Evolutionary conservation across 2,888 invertebrate species (phyloP).

Genomic region (Ptychoptera contaminata): DNA sequence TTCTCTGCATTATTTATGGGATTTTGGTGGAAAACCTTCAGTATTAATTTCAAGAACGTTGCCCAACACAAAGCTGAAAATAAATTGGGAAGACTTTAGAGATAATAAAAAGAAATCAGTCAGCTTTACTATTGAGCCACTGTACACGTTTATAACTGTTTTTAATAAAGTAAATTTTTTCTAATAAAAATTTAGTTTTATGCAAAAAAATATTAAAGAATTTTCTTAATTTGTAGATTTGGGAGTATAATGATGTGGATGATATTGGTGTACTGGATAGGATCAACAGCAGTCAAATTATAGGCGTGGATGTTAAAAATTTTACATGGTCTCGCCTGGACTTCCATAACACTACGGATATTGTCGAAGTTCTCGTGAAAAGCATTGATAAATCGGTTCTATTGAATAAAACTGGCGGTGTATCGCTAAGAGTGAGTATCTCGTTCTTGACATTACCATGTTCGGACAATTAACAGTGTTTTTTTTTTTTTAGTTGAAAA

Average conservation of each 20-base stretch:
- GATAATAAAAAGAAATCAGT: constrained; percentile 22
- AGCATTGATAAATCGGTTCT: constrained; percentile 3
- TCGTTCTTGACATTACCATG: too few species aligned
- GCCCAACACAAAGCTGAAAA: constrained; percentile 29
- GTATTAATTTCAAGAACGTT: constrained; percentile 38
- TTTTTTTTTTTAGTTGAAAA: constrained; percentile 34
- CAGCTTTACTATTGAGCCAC: constrained; percentile 30
- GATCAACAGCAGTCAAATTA: constrained; percentile 21
- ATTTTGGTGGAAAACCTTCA: constrained; percentile 44
- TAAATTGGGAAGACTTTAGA: constrained; percentile 34
- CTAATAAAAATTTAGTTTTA: background rate
- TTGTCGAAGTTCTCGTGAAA: constrained; percentile 22
- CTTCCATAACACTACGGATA: constrained; percentile 17
- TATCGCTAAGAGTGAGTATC: background rate
- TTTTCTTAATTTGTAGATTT: constrained; percentile 29
- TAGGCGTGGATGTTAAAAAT: constrained; percentile 21
- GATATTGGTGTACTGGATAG: constrained; percentile 32
- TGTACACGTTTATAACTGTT: constrained; percentile 42
- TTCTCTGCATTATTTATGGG: constrained; percentile 50
- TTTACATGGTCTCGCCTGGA: constrained; percentile 29
- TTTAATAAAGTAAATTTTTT: constrained; percentile 39
- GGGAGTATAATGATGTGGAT: constrained; percentile 41
- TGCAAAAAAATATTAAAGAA: background rate
- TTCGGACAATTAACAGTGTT: too few species aligned
- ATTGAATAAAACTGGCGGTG: background rate